phyloP scores from a whole-genome alignment of 2,113 vertebrate genomes.

The Calidris pugnax region DNA sequence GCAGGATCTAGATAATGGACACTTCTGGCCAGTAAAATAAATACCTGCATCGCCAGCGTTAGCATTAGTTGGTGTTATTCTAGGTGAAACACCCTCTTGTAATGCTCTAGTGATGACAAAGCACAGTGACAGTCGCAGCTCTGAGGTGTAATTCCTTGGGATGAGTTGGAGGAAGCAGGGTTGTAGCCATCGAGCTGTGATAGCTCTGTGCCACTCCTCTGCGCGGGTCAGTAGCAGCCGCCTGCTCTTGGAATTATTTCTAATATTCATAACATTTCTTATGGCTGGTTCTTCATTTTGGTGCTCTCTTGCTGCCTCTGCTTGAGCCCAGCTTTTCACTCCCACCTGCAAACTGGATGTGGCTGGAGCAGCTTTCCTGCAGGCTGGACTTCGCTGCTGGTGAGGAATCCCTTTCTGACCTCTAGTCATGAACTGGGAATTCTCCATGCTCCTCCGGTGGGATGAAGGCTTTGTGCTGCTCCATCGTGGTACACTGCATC shows the following conservation, averaged over 20 bases:
- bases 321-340: background rate
- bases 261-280: background rate
- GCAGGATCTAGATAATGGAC: background rate
- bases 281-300: background rate
- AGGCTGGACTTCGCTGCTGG: background rate
- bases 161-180: background rate
- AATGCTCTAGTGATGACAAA: background rate
- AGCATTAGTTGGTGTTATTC: background rate
- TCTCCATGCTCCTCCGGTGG: background rate
- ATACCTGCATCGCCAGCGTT: accelerated
- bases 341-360: background rate
- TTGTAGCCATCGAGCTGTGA: background rate
- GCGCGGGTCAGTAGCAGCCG: accelerated
- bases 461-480: background rate
- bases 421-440: background rate
- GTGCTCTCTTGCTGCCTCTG: background rate
- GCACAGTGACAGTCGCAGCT: background rate
- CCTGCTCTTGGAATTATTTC: background rate
- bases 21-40: background rate
- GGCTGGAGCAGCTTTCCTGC: background rate
- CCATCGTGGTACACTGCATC: accelerated
- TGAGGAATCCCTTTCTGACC: background rate
- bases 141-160: background rate
- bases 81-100: background rate
- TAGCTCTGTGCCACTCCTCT: background rate